Evolutionary conservation across 23 tunicate genomes (phyloP), one percentile per base, ranked within the genome.

Genomic region (Phallusia fumigata): DNA sequence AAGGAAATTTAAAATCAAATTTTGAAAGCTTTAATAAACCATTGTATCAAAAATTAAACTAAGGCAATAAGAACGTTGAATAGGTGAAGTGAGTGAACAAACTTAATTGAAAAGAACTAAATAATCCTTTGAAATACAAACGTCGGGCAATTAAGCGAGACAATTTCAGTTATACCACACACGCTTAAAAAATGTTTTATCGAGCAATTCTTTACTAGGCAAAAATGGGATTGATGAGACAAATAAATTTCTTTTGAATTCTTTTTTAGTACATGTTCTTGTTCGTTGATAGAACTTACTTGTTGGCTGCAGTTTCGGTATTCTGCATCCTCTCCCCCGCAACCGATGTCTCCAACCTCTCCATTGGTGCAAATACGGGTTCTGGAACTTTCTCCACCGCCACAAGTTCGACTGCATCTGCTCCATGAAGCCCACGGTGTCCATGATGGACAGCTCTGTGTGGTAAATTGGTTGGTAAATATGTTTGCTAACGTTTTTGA

Each of bases 361-460:
- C 92, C 92, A 31, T 84, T 77, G 50, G n/a, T 13, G 53, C 93
- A 89, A 31, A 64, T n/a, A 32, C 93, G 74, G n/a, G 12, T 28
- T 24, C 82, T 52, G n/a, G 75, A 22, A 11, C 88, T 65, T 26
- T 26, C 33, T 28, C 93, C 93, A 11, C 76, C 76, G 21, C 84
- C 93, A 33, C 93, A 89, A 26, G 93, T 36, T 72, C 31, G 26
- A 21, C 86, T 36, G 64, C 93, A 89, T 16, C 33, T 50, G 53
- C 65, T 69, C 93, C 93, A 89, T 32, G 64, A 18, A 0, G 35
- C 33, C 93, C 93, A 89, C 30, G 32, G 76, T 34, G 76, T 45
- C 84, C 84, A 90, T 45, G 30, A 53, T 10, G 95, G 87, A 65
- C 95, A 90, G 30, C 40, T 52, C 86, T 90, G 73, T 26, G 73